Evolutionary conservation across 2,888 invertebrate species (phyloP), one percentile per base, ranked within the genome.

Genomic region (Agrenia bidenticulata): DNA sequence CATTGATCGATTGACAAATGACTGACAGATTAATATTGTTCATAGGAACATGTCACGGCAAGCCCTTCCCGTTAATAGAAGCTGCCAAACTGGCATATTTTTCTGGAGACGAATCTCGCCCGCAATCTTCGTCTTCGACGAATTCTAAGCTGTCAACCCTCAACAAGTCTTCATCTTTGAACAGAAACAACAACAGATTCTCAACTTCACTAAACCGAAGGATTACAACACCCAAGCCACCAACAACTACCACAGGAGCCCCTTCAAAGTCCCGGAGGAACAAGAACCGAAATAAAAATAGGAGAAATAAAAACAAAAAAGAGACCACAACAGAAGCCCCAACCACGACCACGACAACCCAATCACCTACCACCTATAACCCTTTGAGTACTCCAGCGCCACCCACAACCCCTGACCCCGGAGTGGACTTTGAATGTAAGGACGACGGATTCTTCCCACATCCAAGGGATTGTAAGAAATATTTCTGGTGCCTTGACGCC

Each of bases 391-490:
- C 54, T n/a, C 54, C 54, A 7, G 45, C 45, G 19, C 45, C 45
- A 4, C 45, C 45, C 59, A 21, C 53, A 21, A 53, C 26, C 24
- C 26, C 21, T 21, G 50, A 60, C 21, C 63, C 69, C 9, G 67
- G 66, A 19, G 73, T 74, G 1, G 92, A 90, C 78, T 94, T 94
- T 81, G 91, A 91, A 79, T 94, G 94, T 79, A 89, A 87, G 77
- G 94, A 94, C 72, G 94, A 94, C 82, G 94, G 94, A 1, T 94
- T 94, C 83, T 94, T 88, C 82, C 88, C 88, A 17, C 93, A 94
- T 81, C 94, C 94, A 0, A 80, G 24, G 21, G 24, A 61, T 21
- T 66, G 66, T 54, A 66, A 93, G 80, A 94, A 94, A 79, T 94
- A 94, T 79, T 94, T 91, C 82, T 94, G 94, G 94, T 94, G 94